phyloP scores from a whole-genome alignment of 2,797 vertebrate genomes.

The Eurystomus glaucurus region DNA sequence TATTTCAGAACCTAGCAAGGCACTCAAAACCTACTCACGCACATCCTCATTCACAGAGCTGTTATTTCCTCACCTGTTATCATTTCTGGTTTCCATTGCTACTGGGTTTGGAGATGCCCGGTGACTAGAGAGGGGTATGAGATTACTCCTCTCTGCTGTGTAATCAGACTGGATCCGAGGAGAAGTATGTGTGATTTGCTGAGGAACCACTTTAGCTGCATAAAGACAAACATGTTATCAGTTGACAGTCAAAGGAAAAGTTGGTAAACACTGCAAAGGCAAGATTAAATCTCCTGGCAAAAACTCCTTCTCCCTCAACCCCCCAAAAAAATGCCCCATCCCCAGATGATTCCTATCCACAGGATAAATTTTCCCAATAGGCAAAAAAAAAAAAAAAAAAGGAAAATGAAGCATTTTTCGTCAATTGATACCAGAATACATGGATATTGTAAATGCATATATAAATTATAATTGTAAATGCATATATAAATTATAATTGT shows the following conservation, averaged over 20 bases:
- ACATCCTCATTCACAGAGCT: neutral
- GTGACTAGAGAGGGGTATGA: slow-evolving; percentile 94
- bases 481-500: neutral
- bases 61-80: slow-evolving; percentile 89
- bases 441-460: neutral
- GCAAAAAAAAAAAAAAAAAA: neutral
- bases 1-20: neutral
- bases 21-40: neutral
- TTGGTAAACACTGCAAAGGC: neutral
- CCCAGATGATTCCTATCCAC: neutral
- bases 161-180: slow-evolving; percentile 96
- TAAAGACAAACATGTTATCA: neutral
- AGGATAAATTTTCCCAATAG: too few relatives aligned
- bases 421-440: neutral
- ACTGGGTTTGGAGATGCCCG: slow-evolving; percentile 96
- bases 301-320: neutral
- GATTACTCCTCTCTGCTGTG: slow-evolving; percentile 91
- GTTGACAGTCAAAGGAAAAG: neutral
- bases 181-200: slow-evolving; percentile 96
- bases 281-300: neutral
- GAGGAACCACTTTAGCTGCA: slow-evolving; percentile 97
- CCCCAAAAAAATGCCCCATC: neutral
- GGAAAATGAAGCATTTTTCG: neutral
- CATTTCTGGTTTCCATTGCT: slow-evolving; percentile 95
- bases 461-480: neutral